A percentile compares a stretch with the other conserved stretches of the same genome.
These are phyloP conservation scores for Ganaspis sp. DNA, from an alignment of 1,140 invertebrate genomes.

Conservation along the genomic window DNA sequence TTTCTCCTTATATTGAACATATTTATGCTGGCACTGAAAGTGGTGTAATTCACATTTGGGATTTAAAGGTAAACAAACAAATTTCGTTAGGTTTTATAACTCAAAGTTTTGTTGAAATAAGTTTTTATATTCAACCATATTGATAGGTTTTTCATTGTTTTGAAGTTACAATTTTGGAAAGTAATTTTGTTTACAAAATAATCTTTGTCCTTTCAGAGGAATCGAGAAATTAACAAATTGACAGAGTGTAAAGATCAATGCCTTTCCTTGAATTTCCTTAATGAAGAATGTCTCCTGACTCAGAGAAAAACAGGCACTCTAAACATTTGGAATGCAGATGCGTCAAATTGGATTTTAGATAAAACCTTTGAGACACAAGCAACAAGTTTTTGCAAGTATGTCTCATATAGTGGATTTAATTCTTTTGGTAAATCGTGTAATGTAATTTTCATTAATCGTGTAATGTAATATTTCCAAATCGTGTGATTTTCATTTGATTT, in stretches of 20 bases:
- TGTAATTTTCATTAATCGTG: too few species aligned
- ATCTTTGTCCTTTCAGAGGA: slow-evolving; percentile 75
- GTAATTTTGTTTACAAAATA: background rate
- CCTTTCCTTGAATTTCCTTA: slow-evolving; percentile 77
- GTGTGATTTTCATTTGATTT: too few species aligned
- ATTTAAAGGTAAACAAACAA: slow-evolving; percentile 80
- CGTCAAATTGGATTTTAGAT: slow-evolving; percentile 78
- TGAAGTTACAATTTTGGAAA: background rate
- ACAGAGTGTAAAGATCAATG: slow-evolving; percentile 78
- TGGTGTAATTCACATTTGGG: slow-evolving; percentile 83
- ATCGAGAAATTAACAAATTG: slow-evolving; percentile 79
- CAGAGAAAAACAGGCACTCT: slow-evolving; percentile 83
- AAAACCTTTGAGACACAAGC: slow-evolving; percentile 78
- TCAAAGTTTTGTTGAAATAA: too few species aligned
- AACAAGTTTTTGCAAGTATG: slow-evolving; percentile 79
- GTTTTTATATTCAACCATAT: too few species aligned
- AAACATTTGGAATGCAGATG: slow-evolving; percentile 81
- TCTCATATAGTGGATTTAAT: slow-evolving; percentile 8
- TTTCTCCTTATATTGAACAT: slow-evolving; percentile 78
- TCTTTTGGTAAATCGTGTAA: background rate
- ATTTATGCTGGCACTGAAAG: slow-evolving; percentile 82
- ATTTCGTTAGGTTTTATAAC: background rate
- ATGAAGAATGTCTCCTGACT: slow-evolving; percentile 78
- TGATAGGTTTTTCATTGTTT: too few species aligned
- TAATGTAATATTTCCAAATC: too few species aligned